Percentiles rank a stretch among this genome's conserved stretches.
Evolutionary conservation across 1,140 invertebrate species (phyloP).

Genomic region (Hesperophylax magnus): DNA sequence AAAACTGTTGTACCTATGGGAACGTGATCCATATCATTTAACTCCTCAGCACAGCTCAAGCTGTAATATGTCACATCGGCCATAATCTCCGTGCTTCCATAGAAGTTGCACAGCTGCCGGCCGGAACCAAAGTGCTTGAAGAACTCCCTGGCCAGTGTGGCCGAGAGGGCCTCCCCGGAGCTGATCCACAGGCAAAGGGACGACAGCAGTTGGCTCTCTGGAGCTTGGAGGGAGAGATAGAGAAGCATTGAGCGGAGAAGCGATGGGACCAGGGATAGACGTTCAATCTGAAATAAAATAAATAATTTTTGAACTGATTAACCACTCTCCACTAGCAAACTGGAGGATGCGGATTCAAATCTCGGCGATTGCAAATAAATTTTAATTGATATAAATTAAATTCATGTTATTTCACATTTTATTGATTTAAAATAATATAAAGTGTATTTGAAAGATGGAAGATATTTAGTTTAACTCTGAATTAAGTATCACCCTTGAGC

Average conservation of each 20-base stretch:
- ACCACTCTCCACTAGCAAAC: too few species aligned
- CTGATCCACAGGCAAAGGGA: slow-evolving; percentile 84
- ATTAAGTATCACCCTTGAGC: too few species aligned
- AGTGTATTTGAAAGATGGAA: too few species aligned
- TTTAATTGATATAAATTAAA: too few species aligned
- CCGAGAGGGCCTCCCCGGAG: slow-evolving; percentile 83
- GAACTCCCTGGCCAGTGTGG: slow-evolving; percentile 79
- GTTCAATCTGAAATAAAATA: slow-evolving; percentile 73
- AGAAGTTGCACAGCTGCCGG: slow-evolving; percentile 85
- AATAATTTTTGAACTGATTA: not conserved
- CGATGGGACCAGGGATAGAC: slow-evolving; percentile 87
- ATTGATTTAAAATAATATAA: too few species aligned
- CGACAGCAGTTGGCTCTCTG: slow-evolving; percentile 65
- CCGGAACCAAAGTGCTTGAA: slow-evolving; percentile 77
- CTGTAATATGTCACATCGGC: slow-evolving; percentile 83
- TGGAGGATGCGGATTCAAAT: too few species aligned
- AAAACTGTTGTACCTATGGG: slow-evolving; percentile 79
- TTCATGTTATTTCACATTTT: too few species aligned
- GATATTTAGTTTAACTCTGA: too few species aligned
- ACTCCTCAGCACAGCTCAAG: slow-evolving; percentile 69
- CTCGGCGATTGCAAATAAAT: too few species aligned
- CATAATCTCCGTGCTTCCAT: slow-evolving; percentile 91
- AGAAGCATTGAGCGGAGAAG: slow-evolving; percentile 83
- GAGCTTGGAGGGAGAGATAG: slow-evolving; percentile 73
- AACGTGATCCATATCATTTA: slow-evolving; percentile 77